Percentiles rank a stretch among this genome's conserved stretches.
phyloP scores from a whole-genome alignment of 2,888 invertebrate genomes.

The Aphidoletes aphidimyza region DNA sequence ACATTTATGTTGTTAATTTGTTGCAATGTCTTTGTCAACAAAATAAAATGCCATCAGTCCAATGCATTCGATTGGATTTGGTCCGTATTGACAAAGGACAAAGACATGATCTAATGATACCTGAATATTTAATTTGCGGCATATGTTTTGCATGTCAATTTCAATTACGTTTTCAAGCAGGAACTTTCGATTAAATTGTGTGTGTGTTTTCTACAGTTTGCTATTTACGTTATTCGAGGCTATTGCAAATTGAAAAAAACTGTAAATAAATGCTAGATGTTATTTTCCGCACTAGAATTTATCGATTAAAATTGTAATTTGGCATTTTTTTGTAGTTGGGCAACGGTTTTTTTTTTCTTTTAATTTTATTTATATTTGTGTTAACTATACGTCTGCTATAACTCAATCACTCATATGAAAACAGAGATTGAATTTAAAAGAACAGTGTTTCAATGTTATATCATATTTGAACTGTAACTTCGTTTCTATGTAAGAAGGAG shows the following conservation, averaged over 20 bases:
- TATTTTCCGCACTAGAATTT: background rate
- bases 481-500: too few relatives aligned
- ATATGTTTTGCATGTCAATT: conserved; percentile 9
- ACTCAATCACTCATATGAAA: too few relatives aligned
- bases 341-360: background rate
- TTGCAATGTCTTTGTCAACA: too few relatives aligned
- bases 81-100: background rate
- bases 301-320: conserved; percentile 31
- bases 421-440: too few relatives aligned
- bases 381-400: background rate
- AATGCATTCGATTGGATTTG: background rate
- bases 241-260: conserved; percentile 22
- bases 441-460: too few relatives aligned
- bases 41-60: too few relatives aligned
- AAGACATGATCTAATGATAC: background rate
- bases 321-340: conserved; percentile 20
- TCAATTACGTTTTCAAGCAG: conserved; percentile 9
- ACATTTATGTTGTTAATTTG: too few relatives aligned
- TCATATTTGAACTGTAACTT: too few relatives aligned
- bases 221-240: background rate
- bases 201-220: background rate
- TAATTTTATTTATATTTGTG: too few relatives aligned
- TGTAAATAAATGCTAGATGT: background rate
- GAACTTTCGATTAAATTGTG: conserved; percentile 2
- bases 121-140: conserved; percentile 3